These are phyloP conservation scores for Cataglyphis rosenhaueri DNA, from an alignment of 2,888 invertebrate species.

Conservation along the genomic window DNA sequence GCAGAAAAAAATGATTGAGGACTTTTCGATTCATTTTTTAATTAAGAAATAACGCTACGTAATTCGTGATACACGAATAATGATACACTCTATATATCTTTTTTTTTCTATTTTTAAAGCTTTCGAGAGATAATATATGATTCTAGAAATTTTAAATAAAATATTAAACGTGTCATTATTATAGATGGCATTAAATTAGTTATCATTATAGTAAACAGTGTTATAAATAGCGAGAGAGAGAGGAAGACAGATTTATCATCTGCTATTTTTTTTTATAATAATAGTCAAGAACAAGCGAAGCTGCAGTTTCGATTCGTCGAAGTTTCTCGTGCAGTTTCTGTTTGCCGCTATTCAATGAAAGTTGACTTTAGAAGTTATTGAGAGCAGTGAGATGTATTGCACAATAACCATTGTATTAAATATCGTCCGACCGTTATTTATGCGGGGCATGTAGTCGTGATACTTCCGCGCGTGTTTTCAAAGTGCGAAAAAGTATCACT, in stretches of 20 bases:
- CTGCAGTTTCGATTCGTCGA: not conserved
- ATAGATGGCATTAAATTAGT: conserved; percentile 10
- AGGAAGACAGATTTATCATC: not conserved
- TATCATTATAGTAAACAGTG: not conserved
- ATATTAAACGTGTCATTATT: not conserved
- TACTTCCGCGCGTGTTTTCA: conserved; percentile 13
- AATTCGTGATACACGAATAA: not conserved
- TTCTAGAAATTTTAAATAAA: not conserved
- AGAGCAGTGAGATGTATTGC: not conserved
- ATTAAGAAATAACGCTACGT: not conserved
- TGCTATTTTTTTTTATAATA: conserved; percentile 10
- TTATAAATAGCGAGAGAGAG: not conserved
- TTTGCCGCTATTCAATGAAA: conserved; percentile 26
- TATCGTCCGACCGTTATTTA: conserved; percentile 26
- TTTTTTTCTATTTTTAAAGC: not conserved
- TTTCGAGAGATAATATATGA: not conserved
- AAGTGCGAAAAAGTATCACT: conserved; percentile 45
- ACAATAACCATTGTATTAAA: conserved; percentile 23
- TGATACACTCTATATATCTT: not conserved
- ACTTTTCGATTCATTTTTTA: not conserved
- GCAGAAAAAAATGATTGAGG: not conserved
- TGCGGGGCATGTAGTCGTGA: conserved; percentile 25
- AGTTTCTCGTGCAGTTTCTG: conserved; percentile 18
- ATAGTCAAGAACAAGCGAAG: not conserved
- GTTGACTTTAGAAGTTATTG: conserved; percentile 40